Conservation (phyloP, 2,797 vertebrate species). For the Chelon labrosus region DNA sequence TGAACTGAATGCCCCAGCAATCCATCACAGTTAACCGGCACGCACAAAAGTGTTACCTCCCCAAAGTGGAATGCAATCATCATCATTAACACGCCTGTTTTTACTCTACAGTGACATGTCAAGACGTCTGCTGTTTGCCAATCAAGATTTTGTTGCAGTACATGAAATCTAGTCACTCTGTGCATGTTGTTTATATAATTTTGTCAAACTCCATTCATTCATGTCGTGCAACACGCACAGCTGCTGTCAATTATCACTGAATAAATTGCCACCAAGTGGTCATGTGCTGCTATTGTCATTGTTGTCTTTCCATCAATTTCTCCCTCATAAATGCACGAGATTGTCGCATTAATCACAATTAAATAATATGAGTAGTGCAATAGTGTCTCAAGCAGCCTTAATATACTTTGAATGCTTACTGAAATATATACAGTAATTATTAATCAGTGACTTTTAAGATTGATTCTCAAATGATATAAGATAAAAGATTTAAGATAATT, state of each 20-base stretch:
- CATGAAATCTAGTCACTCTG: neutral
- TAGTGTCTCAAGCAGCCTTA: no score
- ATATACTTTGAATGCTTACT: no score
- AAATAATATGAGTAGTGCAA: neutral
- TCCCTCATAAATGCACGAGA: neutral
- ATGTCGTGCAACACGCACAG: neutral
- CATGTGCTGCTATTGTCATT: constrained; percentile 26
- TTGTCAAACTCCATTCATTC: neutral
- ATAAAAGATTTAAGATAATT: neutral
- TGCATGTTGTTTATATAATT: neutral
- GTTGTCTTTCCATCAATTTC: constrained; percentile 2
- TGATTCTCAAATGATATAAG: no score
- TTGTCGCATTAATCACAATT: neutral
- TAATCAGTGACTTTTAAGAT: no score
- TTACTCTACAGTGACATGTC: no score
- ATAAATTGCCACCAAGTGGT: constrained; percentile 62
- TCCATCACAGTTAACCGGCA: no score
- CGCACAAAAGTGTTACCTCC: no score
- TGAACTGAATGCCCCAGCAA: no score
- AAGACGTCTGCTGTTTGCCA: no score
- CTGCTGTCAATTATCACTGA: constrained; percentile 8
- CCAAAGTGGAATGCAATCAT: no score
- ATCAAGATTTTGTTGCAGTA: neutral
- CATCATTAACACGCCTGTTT: no score
- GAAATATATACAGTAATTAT: no score